phyloP scores from a whole-genome alignment of 2,888 invertebrate genomes.

The Euspilapteryx auroguttella region DNA sequence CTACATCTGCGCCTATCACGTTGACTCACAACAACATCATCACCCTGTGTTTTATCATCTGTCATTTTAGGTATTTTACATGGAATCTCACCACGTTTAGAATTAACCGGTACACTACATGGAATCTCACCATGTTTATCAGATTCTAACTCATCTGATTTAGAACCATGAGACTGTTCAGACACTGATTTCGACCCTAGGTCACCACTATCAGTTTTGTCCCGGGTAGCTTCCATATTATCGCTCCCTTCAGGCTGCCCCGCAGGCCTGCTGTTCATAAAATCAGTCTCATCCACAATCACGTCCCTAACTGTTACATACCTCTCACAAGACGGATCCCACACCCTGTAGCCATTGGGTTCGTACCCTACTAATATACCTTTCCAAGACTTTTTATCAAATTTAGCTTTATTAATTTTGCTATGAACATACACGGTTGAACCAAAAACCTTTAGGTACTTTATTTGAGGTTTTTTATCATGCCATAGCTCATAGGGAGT shows the following conservation, averaged over 20 bases:
- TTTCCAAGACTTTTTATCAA: conserved; percentile 20
- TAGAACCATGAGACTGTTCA: conserved; percentile 3
- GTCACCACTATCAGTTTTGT: not conserved
- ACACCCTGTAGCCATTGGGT: conserved; percentile 22
- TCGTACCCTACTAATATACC: too few species aligned
- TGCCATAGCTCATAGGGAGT: conserved; percentile 26
- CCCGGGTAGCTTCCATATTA: not conserved
- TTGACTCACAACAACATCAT: conserved; percentile 2
- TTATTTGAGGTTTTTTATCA: conserved; percentile 16
- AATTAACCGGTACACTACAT: too few species aligned
- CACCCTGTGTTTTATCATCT: too few species aligned
- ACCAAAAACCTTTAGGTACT: too few species aligned
- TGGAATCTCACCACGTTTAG: too few species aligned
- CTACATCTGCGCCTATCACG: conserved; percentile 8
- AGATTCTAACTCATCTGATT: conserved; percentile 8
- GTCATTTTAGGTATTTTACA: not conserved
- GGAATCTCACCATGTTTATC: not conserved
- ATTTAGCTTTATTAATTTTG: conserved; percentile 15
- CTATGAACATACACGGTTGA: conserved; percentile 18
- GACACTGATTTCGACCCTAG: conserved; percentile 4
- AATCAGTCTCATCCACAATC: conserved; percentile 18
- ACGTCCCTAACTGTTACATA: conserved; percentile 17
- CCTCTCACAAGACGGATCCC: conserved; percentile 14
- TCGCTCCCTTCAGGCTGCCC: conserved; percentile 4
- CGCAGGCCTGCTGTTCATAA: conserved; percentile 12